Base-by-base conservation (phyloP, 37 sponge, comb jelly and placozoan species). In the Beroe forskalii region DNA sequence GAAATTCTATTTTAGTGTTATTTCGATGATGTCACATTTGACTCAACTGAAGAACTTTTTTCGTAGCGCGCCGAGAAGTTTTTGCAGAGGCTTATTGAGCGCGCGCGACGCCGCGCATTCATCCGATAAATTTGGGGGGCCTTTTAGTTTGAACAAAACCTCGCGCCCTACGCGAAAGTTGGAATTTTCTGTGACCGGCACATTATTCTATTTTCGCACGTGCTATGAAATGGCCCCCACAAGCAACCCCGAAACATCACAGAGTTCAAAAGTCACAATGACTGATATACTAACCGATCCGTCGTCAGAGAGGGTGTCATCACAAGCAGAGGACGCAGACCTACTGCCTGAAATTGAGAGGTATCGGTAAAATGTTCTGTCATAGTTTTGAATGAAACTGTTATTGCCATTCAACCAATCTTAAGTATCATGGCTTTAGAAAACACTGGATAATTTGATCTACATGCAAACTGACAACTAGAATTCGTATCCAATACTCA, bases 221-320 rank as follows among this genome's bases (percentile, higher is more conserved):
- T n/a, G n/a, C n/a, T n/a, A n/a, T n/a, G n/a, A n/a, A n/a, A n/a
- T n/a, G n/a, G n/a, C n/a, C n/a, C n/a, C n/a, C n/a, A n/a, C n/a
- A n/a, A n/a, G n/a, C n/a, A n/a, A n/a, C n/a, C n/a, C 12, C 55
- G 12, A 48, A 48, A 17, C 12, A 48, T 48, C 55, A 48, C 55
- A 48, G 12, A 48, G 55, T 48, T 12, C 55, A 6, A 48, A 48
- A 48, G 55, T 48, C 55, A 48, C 55, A 48, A 48, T 12, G 12
- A 17, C 12, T 6, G 55, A 48, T 17, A 1, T 12, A 41, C 86
- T 41, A n/a, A 80, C 86, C 55, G 22, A 20, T 41, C 86, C 86
- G 1, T 80, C 86, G 44, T 80, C 86, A 43, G 86, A 80, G n/a
- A 80, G 23, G 14, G 44, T 80, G 48, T 80, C 86, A 48, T 80